Base-by-base conservation (phyloP, 2,113 vertebrate species). In the Balaeniceps rex region DNA sequence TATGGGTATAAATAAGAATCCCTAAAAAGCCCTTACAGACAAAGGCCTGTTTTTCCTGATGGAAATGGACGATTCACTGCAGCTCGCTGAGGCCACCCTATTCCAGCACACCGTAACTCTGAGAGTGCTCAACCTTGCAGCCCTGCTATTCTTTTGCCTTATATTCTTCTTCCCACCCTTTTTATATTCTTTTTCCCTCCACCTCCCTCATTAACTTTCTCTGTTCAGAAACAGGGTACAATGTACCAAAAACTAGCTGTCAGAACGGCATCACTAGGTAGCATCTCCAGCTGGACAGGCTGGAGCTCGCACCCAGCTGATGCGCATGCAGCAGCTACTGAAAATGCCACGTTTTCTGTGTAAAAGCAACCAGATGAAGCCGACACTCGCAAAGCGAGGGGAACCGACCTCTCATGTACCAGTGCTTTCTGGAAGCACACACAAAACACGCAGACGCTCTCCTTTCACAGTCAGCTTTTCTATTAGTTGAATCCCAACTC, bases 231-330 rank as follows among this genome's bases (percentile, higher is more conserved):
- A 3, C 38, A 40, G 60, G 26, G 47, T 11, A 12, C 49, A 11
- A 8, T 0, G 0, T 5, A 8, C 28, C 82, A 29, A 29, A 46
- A 8, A 7, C 2, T 0, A 22, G 33, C 51, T 42, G 64, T 10
- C 66, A 9, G 1, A 36, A 38, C n/a, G 44, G n/a, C 76, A 33
- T 34, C 61, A 2, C 42, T 4, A 2, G 29, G 71, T 10, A 47
- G 29, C 19, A 6, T 2, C 38, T 33, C n/a, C 3, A 26, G 64
- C 4, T 21, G 74, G 57, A 10, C 31, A 7, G 76, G 58, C 83
- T 25, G 79, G 31, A 46, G 38, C 46, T 31, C 4, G 3, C 63
- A 14, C 34, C 54, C 74, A 29, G 6, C 54, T 4, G 47, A 11
- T 8, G 55, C 3, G 3, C 8, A 16, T 3, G n/a, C 69, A 76